Evolutionary conservation across 2,888 invertebrate species (phyloP).

Genomic region (Sacculina carcini): DNA sequence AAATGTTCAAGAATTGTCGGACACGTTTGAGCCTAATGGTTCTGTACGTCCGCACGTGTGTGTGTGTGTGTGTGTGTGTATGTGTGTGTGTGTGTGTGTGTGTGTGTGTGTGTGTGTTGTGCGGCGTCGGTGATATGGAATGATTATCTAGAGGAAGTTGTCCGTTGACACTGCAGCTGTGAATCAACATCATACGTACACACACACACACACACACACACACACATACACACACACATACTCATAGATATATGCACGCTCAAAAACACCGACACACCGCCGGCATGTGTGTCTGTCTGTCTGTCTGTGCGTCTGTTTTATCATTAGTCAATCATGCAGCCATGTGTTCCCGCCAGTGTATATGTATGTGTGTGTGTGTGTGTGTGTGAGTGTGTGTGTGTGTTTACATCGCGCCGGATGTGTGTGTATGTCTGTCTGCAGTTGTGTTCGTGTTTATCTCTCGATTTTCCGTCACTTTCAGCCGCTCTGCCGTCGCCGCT

Average conservation of each 20-base stretch:
- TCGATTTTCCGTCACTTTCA: background rate
- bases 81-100: no score
- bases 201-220: background rate
- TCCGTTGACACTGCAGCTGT: background rate
- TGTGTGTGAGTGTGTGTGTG: background rate
- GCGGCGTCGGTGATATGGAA: no score
- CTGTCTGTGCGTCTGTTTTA: background rate
- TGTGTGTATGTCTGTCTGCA: background rate
- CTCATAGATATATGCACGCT: background rate
- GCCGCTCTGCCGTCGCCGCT: no score
- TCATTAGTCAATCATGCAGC: background rate
- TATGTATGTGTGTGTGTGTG: background rate
- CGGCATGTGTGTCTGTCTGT: background rate
- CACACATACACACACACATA: conserved; percentile 4
- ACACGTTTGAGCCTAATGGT: no score
- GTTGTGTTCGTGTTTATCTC: background rate
- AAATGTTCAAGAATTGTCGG: no score
- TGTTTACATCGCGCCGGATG: background rate
- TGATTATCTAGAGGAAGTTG: no score
- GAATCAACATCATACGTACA: background rate
- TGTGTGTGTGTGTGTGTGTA: no score
- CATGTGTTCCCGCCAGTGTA: background rate
- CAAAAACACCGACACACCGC: background rate
- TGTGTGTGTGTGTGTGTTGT: no score
- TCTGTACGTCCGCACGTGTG: no score